Evolutionary conservation across 2,113 vertebrate genomes (phyloP).

Genomic region (Colossoma macropomum): DNA sequence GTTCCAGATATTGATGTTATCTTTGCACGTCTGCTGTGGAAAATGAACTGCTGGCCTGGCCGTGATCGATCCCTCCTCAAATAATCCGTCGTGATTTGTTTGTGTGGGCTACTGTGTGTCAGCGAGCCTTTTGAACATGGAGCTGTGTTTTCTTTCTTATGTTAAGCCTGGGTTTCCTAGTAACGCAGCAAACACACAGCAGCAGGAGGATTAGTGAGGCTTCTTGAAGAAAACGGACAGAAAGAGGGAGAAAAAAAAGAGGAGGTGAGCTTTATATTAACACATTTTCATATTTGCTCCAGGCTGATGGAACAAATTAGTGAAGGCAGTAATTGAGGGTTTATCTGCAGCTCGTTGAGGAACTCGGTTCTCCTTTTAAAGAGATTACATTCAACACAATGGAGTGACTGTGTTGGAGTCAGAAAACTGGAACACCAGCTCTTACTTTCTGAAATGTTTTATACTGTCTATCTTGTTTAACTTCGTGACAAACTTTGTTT

Average conservation of each 20-base stretch:
- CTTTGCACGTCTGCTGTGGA: no score
- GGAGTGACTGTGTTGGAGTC: no score
- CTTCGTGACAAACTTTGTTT: no score
- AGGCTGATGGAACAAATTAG: neutral
- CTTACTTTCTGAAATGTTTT: no score
- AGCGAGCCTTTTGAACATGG: neutral
- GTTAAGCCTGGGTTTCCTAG: constrained; percentile 68
- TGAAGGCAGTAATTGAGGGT: neutral
- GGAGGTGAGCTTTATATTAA: neutral
- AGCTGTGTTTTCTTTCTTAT: constrained; percentile 26
- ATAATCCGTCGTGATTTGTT: neutral
- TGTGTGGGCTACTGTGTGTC: constrained; percentile 5
- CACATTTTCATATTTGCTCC: neutral
- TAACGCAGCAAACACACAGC: constrained; percentile 68
- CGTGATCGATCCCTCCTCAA: no score
- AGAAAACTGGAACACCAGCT: no score
- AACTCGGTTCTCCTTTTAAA: neutral
- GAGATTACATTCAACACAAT: no score
- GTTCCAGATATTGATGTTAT: no score
- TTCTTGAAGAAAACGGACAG: neutral
- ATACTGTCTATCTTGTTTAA: no score
- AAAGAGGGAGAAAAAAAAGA: neutral
- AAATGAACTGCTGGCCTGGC: no score
- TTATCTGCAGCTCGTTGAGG: neutral
- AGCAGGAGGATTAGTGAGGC: constrained; percentile 16